Conservation (phyloP, 92 coral and sea anemone species). For the Desmophyllum pertusum region DNA sequence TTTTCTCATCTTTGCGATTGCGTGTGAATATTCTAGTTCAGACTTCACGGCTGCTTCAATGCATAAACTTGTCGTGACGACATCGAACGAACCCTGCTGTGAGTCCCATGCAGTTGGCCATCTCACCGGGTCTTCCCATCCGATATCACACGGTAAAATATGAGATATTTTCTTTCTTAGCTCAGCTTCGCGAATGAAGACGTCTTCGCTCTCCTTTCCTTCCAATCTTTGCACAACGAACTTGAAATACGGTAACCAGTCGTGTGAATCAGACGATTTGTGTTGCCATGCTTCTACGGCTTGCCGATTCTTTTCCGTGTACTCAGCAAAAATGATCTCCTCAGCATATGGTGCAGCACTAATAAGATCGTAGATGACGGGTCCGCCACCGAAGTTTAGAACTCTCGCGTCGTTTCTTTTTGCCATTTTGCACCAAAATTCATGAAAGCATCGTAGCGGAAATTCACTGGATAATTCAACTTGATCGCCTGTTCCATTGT, state of each 20-base stretch:
- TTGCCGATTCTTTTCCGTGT: constrained; percentile 53
- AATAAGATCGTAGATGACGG: constrained; percentile 45
- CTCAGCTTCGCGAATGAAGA: constrained; percentile 42
- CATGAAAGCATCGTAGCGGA: background rate
- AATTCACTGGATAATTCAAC: background rate
- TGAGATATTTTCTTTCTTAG: constrained; percentile 49
- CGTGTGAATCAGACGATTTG: constrained; percentile 28
- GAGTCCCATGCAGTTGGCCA: constrained; percentile 33
- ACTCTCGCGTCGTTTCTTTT: constrained; percentile 5
- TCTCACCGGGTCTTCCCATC: constrained; percentile 24
- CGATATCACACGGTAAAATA: constrained; percentile 64
- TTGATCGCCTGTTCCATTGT: background rate
- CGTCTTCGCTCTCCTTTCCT: constrained; percentile 38
- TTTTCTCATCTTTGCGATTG: constrained; percentile 52
- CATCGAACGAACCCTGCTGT: constrained; percentile 45
- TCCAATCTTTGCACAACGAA: constrained; percentile 50
- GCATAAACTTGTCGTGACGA: constrained; percentile 55
- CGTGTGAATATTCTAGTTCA: constrained; percentile 39
- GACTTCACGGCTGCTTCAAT: constrained; percentile 65
- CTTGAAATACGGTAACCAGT: constrained; percentile 55
- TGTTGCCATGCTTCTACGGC: constrained; percentile 56
- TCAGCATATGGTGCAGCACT: constrained; percentile 57
- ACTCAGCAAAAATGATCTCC: constrained; percentile 67
- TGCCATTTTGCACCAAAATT: constrained; percentile 22
- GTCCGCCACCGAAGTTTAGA: constrained; percentile 72